A percentile compares a stretch with the other conserved stretches of the same genome.
Evolutionary conservation across 1,140 invertebrate genomes (phyloP).

Genomic region (Hycleus phaleratus): DNA sequence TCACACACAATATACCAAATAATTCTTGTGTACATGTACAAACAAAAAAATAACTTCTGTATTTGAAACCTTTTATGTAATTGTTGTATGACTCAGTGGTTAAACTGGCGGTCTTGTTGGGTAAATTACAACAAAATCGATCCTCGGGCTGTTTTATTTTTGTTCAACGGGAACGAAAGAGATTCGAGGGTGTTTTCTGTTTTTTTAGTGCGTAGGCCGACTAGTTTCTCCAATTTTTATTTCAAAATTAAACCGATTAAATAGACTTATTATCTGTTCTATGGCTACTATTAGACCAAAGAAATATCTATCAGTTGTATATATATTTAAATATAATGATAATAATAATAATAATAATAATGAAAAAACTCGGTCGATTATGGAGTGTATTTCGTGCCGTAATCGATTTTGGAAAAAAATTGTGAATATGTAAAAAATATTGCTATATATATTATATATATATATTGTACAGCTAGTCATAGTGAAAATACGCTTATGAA

Average conservation of each 20-base stretch:
- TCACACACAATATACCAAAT: slow-evolving; percentile 24
- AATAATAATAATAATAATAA: slow-evolving; percentile 21
- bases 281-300: slow-evolving; percentile 39
- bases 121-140: no score
- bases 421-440: slow-evolving; percentile 42
- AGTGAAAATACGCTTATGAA: slow-evolving; percentile 42
- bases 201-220: not conserved
- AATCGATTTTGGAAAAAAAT: slow-evolving; percentile 28
- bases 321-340: slow-evolving; percentile 23
- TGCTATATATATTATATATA: slow-evolving; percentile 28
- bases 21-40: slow-evolving; percentile 7
- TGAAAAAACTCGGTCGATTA: slow-evolving; percentile 28
- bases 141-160: no score
- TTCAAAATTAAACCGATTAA: slow-evolving; percentile 9
- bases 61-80: not conserved
- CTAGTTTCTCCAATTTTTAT: not conserved
- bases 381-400: slow-evolving; percentile 6
- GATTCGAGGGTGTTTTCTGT: slow-evolving; percentile 9
- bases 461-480: slow-evolving; percentile 43
- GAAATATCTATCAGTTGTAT: slow-evolving; percentile 38
- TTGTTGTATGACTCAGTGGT: no score
- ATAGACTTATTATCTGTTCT: slow-evolving; percentile 21
- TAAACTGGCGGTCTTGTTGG: no score
- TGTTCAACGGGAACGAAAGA: no score
- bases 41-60: not conserved